These are phyloP conservation scores for Pipa parva DNA, from an alignment of 2,113 vertebrate genomes.

Conservation along the genomic window DNA sequence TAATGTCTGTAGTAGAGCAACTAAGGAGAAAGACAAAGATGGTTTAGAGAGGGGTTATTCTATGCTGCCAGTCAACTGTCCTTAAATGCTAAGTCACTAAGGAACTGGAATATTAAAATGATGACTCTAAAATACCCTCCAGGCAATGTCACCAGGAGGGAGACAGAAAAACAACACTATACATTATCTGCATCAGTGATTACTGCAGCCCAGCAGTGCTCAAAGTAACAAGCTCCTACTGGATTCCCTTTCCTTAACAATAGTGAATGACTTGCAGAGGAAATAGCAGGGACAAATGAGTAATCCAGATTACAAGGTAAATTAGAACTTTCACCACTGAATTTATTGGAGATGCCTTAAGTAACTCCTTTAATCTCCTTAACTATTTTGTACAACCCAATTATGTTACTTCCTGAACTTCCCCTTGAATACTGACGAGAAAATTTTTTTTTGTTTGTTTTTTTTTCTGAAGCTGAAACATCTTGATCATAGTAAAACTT, in stretches of 20 bases:
- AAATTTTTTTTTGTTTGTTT: too few relatives aligned
- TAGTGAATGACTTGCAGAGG: constrained; percentile 41
- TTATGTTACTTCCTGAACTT: too few relatives aligned
- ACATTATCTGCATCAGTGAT: constrained; percentile 25
- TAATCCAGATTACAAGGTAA: neutral
- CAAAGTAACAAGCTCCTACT: constrained; percentile 7
- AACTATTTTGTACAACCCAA: neutral
- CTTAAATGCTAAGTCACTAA: constrained; percentile 10
- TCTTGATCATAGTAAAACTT: too few relatives aligned
- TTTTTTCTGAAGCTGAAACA: too few relatives aligned
- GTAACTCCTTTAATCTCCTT: constrained; percentile 1
- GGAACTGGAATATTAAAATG: neutral
- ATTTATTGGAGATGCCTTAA: neutral
- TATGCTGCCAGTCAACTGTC: constrained; percentile 6
- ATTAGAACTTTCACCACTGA: neutral
- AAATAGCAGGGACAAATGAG: neutral
- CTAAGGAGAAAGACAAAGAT: neutral
- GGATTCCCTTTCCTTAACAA: constrained; percentile 45
- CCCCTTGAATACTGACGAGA: too few relatives aligned
- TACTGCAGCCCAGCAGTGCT: constrained; percentile 4
- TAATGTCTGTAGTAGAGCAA: neutral
- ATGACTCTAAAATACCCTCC: constrained; percentile 19
- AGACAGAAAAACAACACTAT: constrained; percentile 12
- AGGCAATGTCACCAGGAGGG: constrained; percentile 28
- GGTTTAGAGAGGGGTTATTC: neutral